Evolutionary conservation across 1,140 invertebrate species (phyloP).

Genomic region (Conus betulinus): DNA sequence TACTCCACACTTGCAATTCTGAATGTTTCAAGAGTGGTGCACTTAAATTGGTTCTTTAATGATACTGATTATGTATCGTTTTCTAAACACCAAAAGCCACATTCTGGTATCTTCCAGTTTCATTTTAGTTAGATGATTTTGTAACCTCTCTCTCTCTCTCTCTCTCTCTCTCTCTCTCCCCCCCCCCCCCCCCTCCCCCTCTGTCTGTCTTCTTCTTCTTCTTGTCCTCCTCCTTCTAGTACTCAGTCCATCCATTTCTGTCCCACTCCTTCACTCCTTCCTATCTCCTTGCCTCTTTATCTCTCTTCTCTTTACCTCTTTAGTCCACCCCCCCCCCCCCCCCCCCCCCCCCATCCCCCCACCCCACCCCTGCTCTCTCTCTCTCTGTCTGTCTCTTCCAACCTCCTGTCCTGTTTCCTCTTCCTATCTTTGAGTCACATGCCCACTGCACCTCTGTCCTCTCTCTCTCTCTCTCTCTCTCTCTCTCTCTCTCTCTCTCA

Average conservation of each 20-base stretch:
- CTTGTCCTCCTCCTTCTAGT: background rate
- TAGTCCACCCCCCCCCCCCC: background rate
- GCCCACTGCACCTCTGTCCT: background rate
- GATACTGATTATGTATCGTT: no score
- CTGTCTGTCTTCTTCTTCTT: background rate
- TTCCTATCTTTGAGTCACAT: no score
- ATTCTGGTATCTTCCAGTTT: no score
- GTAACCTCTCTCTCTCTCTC: background rate
- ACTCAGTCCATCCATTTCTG: background rate
- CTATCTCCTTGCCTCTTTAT: no score
- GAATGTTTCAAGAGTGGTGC: no score
- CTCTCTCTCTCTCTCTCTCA: background rate
- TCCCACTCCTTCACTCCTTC: no score
- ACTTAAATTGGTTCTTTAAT: no score
- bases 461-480: background rate
- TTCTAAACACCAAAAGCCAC: no score
- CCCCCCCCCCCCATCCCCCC: background rate
- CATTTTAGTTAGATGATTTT: background rate
- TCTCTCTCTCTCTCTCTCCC: background rate
- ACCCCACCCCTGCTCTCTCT: background rate
- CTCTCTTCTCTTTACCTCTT: no score
- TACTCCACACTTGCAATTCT: no score
- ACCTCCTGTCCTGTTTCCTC: background rate
- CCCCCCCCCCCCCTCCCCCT: background rate
- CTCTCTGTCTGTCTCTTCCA: background rate